Evolutionary conservation across 1,140 invertebrate species (phyloP).

Genomic region (Tetragonula clypearis): DNA sequence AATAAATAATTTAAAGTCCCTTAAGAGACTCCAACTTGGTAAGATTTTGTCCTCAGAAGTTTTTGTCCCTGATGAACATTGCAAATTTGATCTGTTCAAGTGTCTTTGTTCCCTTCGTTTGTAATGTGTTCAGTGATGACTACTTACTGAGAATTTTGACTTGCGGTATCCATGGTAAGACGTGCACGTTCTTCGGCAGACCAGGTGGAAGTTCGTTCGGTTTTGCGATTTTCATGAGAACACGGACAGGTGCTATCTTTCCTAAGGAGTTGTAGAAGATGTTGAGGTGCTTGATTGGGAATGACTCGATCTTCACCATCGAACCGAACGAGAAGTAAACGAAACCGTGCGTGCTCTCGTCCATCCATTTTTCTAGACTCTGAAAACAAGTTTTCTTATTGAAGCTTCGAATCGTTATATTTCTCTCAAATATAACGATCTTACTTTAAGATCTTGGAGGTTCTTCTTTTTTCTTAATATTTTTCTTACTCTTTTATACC

Average conservation of each 20-base stretch:
- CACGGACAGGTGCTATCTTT: constrained; percentile 73
- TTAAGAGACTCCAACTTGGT: not conserved
- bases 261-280: constrained; percentile 84
- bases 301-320: constrained; percentile 84
- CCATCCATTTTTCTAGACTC: constrained; percentile 87
- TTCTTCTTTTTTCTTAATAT: too few species aligned
- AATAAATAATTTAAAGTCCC: not conserved
- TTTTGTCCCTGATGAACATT: not conserved
- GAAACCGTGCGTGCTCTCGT: constrained; percentile 86
- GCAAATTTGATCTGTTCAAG: not conserved
- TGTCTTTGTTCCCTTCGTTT: too few species aligned
- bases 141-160: constrained; percentile 56
- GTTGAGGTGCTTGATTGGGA: constrained; percentile 83
- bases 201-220: constrained; percentile 57
- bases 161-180: constrained; percentile 43
- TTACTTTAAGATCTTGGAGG: too few species aligned
- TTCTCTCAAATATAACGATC: too few species aligned
- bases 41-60: not conserved
- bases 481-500: too few species aligned
- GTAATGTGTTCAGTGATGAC: too few species aligned
- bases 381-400: constrained; percentile 57
- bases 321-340: constrained; percentile 89
- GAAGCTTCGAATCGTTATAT: not conserved
- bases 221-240: constrained; percentile 70
- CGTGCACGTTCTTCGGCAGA: constrained; percentile 59